Evolutionary conservation across 1,140 invertebrate genomes (phyloP).

Genomic region (Stenopsyche tienmushanensis): DNA sequence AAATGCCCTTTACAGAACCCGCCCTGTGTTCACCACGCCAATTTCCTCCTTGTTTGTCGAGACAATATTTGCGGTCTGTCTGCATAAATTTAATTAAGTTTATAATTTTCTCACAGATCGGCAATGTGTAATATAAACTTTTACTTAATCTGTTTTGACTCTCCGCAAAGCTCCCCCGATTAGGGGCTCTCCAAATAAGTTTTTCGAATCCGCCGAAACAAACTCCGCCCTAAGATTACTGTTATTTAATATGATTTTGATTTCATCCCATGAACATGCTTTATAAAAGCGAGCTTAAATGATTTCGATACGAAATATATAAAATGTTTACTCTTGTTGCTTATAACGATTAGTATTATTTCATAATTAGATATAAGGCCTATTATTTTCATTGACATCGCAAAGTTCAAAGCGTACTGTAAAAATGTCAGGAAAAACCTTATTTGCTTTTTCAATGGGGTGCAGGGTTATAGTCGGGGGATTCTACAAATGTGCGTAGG

Average conservation of each 20-base stretch:
- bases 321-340: no score
- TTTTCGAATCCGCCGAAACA: slow-evolving; percentile 22
- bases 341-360: no score
- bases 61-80: slow-evolving; percentile 35
- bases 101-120: slow-evolving; percentile 1
- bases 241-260: no score
- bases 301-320: no score
- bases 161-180: background rate
- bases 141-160: slow-evolving; percentile 22
- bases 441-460: slow-evolving; percentile 11
- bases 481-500: background rate
- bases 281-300: no score
- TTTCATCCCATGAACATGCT: no score
- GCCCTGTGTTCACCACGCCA: no score
- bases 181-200: slow-evolving; percentile 23
- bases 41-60: no score
- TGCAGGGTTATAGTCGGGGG: slow-evolving; percentile 21
- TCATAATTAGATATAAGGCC: no score
- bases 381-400: background rate
- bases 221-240: slow-evolving; percentile 7
- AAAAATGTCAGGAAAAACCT: slow-evolving; percentile 7
- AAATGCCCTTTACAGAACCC: no score
- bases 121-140: slow-evolving; percentile 14
- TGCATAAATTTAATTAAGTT: slow-evolving; percentile 35
- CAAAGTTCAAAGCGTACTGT: background rate